Evolutionary conservation across 2,113 vertebrate genomes (phyloP).

Genomic region (Epinephelus lanceolatus): DNA sequence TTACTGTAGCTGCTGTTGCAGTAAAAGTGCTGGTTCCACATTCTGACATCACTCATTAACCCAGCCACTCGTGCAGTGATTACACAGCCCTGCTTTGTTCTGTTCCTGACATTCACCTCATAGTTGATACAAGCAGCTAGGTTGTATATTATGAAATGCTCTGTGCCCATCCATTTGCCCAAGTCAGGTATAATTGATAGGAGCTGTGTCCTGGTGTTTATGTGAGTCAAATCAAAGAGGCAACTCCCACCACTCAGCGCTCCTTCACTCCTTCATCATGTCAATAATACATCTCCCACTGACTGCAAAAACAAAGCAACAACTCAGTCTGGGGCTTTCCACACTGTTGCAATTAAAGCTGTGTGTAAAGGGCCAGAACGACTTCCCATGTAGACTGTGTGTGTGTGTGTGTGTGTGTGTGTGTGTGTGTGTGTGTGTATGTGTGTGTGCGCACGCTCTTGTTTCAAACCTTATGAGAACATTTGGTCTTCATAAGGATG

Average conservation of each 20-base stretch:
- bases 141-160: background rate
- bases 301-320: constrained; percentile 38
- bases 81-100: background rate
- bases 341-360: background rate
- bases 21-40: constrained; percentile 11
- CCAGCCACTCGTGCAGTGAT: background rate
- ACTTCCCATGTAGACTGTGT: background rate
- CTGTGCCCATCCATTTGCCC: constrained; percentile 4
- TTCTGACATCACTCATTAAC: constrained; percentile 16
- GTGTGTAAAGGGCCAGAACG: background rate
- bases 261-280: background rate
- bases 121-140: background rate
- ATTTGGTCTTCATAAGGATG: background rate
- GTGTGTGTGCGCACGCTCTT: background rate
- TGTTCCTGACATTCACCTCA: background rate
- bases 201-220: background rate
- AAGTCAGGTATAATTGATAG: constrained; percentile 16
- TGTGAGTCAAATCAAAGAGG: constrained; percentile 6
- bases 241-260: constrained; percentile 19
- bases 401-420: constrained; percentile 2
- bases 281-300: constrained; percentile 23
- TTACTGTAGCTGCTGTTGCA: background rate
- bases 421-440: background rate
- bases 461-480: background rate
- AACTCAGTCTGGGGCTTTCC: constrained; percentile 16